Evolutionary conservation across 2,113 vertebrate species (phyloP), one percentile per base, ranked within the genome.

Genomic region (Bucco capensis): DNA sequence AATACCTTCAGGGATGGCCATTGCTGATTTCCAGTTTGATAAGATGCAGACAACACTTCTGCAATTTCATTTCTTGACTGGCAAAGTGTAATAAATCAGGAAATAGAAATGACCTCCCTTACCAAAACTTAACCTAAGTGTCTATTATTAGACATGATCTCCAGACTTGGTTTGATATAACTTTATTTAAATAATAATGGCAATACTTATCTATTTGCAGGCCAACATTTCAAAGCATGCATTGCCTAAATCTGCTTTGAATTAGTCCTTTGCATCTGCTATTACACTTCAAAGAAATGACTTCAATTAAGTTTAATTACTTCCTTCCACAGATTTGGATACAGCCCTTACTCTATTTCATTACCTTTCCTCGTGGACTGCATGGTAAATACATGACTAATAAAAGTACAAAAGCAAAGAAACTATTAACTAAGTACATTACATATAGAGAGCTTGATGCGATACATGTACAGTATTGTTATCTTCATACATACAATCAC

Each of bases 281-380:
- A 91, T 87, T 86, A 78, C 11, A 75, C 74, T 92, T 94, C 94
- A 96, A 96, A 96, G 88, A 92, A 86, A 89, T 86, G 1, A 80
- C 84, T 92, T 85, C 86, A 72, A 90, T 91, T 83, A 95, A 81
- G 89, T 92, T 93, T 89, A 96, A 96, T 96, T 88, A 93, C 61
- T 94, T 96, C 71, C 92, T 94, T 87, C 67, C 89, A 85, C 64
- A 70, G 83, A 66, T 95, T 92, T 91, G 53, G 73, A 89, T 58
- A 77, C 18, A 80, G 40, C 35, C 67, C 21, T 87, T 93, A 85
- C 80, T 96, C 72, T 73, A 85, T 86, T 95, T 91, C 90, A 91
- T 88, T 93, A 93, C 75, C 60, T 95, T 88, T 81, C 65, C 77
- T 94, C 90, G 58, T n/a, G 38, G 78, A 72, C 56, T 83, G 42